Evolutionary conservation across 1,140 invertebrate genomes (phyloP).

Genomic region (Apis dorsata): DNA sequence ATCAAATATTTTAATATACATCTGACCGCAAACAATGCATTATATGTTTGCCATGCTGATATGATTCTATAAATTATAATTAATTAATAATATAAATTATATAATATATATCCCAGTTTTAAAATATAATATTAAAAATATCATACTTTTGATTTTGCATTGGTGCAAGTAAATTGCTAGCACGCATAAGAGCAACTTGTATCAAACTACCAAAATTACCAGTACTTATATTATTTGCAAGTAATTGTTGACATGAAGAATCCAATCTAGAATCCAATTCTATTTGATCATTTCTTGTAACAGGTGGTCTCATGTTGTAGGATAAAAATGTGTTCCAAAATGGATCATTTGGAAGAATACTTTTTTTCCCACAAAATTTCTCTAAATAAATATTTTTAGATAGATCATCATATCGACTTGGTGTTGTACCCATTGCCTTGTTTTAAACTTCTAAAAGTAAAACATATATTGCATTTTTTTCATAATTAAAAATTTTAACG

Average conservation of each 20-base stretch:
- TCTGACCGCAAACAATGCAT: constrained; percentile 94
- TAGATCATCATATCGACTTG: constrained; percentile 91
- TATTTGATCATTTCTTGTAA: constrained; percentile 84
- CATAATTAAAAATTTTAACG: too few species aligned
- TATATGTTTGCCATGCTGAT: constrained; percentile 96
- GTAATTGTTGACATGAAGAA: constrained; percentile 85
- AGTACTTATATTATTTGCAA: constrained; percentile 90
- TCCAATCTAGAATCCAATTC: constrained; percentile 89
- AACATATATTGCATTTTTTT: neutral
- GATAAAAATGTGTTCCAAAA: constrained; percentile 97
- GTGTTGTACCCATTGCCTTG: constrained; percentile 89
- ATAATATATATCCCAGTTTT: neutral
- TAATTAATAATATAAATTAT: neutral
- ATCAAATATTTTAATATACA: constrained; percentile 94
- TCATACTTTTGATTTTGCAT: constrained; percentile 92
- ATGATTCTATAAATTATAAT: constrained; percentile 86
- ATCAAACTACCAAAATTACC: constrained; percentile 94
- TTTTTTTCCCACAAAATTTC: constrained; percentile 88
- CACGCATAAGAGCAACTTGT: constrained; percentile 89
- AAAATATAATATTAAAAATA: constrained; percentile 5
- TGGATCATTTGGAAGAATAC: constrained; percentile 92
- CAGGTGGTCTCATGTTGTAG: constrained; percentile 91
- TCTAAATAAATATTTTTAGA: constrained; percentile 90
- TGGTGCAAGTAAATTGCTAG: constrained; percentile 89
- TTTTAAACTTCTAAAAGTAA: constrained; percentile 46